Evolutionary conservation across 2,113 vertebrate genomes (phyloP), one percentile per base, ranked within the genome.

Genomic region (Sylvia atricapilla): DNA sequence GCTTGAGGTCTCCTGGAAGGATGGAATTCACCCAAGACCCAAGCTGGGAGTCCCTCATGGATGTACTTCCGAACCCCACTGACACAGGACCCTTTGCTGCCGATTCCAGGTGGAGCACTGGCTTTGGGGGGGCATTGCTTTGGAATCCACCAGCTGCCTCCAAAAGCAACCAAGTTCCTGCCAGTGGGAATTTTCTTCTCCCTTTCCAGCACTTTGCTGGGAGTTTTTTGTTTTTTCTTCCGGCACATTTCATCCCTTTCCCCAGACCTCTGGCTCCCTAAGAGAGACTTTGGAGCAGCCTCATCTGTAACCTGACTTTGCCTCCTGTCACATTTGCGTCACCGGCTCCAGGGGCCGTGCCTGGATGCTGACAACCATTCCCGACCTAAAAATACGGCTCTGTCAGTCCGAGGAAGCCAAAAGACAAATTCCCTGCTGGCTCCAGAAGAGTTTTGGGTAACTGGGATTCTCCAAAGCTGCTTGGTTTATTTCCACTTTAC

Each of bases 71-170:
- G 9, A 90, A 35, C 10, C 22, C 41, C 6, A 10, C 9, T 4
- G 31, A 6, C 16, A 3, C 2, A 2, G 46, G 20, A 37, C 6
- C 19, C 52, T 49, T 6, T 18, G 60, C 47, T 37, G 25, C 3
- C 8, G 3, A 1, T 21, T 52, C 73, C 0, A 0, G 25, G 17
- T 8, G 31, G 4, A 33, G 23, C 13, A 0, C 17, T 44, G 22
- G 11, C 33, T 70, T 35, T 49, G 70, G 10, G 41, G 41, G 44
- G 21, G 18, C 0, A 4, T 8, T 22, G 39, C 63, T 55, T 41
- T 17, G 43, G 46, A 35, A 59, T 21, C 33, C 59, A 9, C 27
- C 1, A 1, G 24, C 31, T 6, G 39, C 9, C 33, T 67, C 39
- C 28, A 4, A 44, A 8, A 7, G 27, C 37, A 52, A 6, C 14